Conservation (phyloP, 1,140 invertebrate species). For the Bombus haemorrhoidalis region DNA sequence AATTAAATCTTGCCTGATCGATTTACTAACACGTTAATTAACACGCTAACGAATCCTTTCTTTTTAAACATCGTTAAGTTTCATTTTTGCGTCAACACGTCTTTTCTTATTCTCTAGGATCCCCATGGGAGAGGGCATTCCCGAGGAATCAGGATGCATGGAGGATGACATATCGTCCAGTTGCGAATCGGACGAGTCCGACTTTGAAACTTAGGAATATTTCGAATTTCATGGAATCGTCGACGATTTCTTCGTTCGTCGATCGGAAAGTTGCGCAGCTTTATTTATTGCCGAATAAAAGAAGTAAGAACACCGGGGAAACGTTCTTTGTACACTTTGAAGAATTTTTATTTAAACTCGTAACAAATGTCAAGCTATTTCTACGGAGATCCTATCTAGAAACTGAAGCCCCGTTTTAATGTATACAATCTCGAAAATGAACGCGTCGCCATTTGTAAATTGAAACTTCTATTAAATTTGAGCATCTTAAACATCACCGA, state of each 20-base stretch:
- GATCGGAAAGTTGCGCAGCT: slow-evolving; percentile 5
- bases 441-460: slow-evolving; percentile 5
- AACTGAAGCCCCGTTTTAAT: slow-evolving; percentile 30
- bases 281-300: slow-evolving; percentile 32
- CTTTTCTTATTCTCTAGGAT: slow-evolving; percentile 60
- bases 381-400: slow-evolving; percentile 49
- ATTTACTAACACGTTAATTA: background rate
- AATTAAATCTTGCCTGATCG: slow-evolving; percentile 13
- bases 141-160: slow-evolving; percentile 63
- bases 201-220: slow-evolving; percentile 64
- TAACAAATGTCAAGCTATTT: slow-evolving; percentile 59
- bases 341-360: slow-evolving; percentile 64
- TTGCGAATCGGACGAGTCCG: slow-evolving; percentile 71
- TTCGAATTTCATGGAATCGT: background rate
- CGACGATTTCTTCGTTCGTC: slow-evolving; percentile 1
- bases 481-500: slow-evolving; percentile 2
- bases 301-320: background rate
- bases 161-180: slow-evolving; percentile 69
- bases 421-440: slow-evolving; percentile 32
- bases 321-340: slow-evolving; percentile 32
- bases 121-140: slow-evolving; percentile 60
- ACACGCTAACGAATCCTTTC: fast-evolving
- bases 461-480: slow-evolving; percentile 28
- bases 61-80: background rate
- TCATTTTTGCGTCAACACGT: background rate